A percentile compares a stretch with the other conserved stretches of the same genome.
Conservation (phyloP, 2,797 vertebrate species). For the Serranus cabrilla region DNA sequence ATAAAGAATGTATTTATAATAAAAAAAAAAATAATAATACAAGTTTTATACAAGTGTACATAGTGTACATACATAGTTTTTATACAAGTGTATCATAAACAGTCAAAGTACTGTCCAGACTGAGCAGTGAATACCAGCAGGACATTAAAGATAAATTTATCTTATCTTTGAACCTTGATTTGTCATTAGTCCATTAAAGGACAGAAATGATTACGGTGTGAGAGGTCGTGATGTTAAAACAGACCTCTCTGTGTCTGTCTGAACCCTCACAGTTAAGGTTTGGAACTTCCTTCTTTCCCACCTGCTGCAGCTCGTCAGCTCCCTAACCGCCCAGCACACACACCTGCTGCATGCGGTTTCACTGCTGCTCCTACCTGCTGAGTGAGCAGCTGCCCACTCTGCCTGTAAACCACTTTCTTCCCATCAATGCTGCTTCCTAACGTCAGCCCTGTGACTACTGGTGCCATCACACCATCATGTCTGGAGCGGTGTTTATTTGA, state of each 20-base stretch:
- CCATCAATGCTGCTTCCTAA: conserved; percentile 30
- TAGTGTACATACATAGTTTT: too few species aligned
- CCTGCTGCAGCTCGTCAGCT: conserved; percentile 57
- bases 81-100: too few species aligned
- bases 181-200: conserved; percentile 27
- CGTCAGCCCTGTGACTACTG: conserved; percentile 7
- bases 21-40: too few species aligned
- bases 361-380: conserved; percentile 68
- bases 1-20: too few species aligned
- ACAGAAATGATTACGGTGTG: conserved; percentile 7
- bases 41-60: too few species aligned
- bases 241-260: conserved; percentile 43
- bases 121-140: background rate
- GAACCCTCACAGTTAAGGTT: conserved; percentile 23
- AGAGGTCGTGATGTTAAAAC: conserved; percentile 37
- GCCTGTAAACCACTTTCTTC: conserved; percentile 41
- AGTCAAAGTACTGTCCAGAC: too few species aligned
- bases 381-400: conserved; percentile 66
- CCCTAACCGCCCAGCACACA: conserved; percentile 16
- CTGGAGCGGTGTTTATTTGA: background rate
- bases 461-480: background rate
- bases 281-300: conserved; percentile 31
- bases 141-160: conserved; percentile 8
- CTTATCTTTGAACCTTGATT: conserved; percentile 41
- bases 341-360: conserved; percentile 62